Evolutionary conservation across 2,888 invertebrate species (phyloP).

Genomic region (Aethes cnicana): DNA sequence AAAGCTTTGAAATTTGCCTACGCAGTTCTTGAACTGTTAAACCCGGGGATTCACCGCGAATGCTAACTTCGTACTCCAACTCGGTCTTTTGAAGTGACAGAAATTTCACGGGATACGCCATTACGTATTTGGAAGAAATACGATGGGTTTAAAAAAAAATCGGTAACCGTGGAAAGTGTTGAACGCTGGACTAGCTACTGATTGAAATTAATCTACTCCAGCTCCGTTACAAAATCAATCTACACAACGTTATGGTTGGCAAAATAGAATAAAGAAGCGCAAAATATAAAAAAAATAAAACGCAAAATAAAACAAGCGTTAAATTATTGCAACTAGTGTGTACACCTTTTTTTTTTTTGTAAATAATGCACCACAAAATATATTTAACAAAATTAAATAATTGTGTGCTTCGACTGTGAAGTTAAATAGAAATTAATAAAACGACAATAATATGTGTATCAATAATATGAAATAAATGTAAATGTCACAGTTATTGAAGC

Average conservation of each 20-base stretch:
- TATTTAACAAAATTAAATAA: too few species aligned
- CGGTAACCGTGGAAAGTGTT: too few species aligned
- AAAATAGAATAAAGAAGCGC: neutral
- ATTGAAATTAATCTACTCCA: neutral
- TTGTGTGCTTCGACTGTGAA: too few species aligned
- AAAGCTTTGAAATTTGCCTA: constrained; percentile 9
- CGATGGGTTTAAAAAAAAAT: too few species aligned
- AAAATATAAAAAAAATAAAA: neutral
- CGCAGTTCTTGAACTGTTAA: constrained; percentile 20
- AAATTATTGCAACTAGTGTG: neutral
- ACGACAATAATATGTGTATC: too few species aligned
- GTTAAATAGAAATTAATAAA: too few species aligned
- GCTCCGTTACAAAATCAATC: too few species aligned
- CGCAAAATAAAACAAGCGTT: neutral
- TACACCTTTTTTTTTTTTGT: too few species aligned
- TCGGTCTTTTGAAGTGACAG: constrained; percentile 28
- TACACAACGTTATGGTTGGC: neutral
- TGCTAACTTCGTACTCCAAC: constrained; percentile 24
- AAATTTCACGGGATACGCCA: constrained; percentile 19
- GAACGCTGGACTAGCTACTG: too few species aligned
- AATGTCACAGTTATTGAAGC: neutral
- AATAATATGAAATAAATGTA: too few species aligned
- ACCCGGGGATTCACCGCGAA: constrained; percentile 20
- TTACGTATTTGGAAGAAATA: neutral
- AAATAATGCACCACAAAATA: too few species aligned